These are phyloP conservation scores for Novumbra hubbsi DNA, from an alignment of 2,797 vertebrate species.

Conservation along the genomic window DNA sequence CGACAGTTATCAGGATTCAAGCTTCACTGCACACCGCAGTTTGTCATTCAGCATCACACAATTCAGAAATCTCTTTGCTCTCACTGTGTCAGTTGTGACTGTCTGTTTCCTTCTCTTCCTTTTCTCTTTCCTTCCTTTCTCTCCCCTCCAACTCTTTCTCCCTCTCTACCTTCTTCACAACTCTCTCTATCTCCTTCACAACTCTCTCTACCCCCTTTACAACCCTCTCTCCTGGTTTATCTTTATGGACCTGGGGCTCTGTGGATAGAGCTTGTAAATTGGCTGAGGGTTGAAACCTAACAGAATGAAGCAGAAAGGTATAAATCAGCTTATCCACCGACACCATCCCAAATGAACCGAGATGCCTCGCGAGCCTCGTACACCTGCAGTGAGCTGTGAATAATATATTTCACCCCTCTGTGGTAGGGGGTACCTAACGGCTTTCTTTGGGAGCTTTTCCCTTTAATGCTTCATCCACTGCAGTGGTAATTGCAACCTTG, in stretches of 20 bases:
- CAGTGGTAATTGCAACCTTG: too few relatives aligned
- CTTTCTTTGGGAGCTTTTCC: background rate
- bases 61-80: conserved; percentile 5
- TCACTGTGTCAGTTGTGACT: background rate
- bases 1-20: background rate
- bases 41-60: background rate
- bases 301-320: conserved; percentile 55
- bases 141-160: background rate
- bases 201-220: background rate
- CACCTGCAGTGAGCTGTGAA: background rate
- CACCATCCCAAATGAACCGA: conserved; percentile 55
- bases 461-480: background rate
- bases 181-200: background rate
- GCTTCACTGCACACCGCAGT: background rate
- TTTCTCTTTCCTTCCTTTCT: background rate
- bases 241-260: conserved; percentile 37
- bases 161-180: too few relatives aligned
- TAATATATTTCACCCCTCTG: background rate
- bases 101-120: background rate
- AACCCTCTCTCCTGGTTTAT: conserved; percentile 19
- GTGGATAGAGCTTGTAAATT: conserved; percentile 51
- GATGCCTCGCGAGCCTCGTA: conserved; percentile 2
- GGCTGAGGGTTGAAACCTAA: conserved; percentile 53
- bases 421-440: too few relatives aligned
- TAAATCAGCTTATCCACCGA: conserved; percentile 62